Evolutionary conservation across 2,113 vertebrate species (phyloP).

Genomic region (Corapipo altera): DNA sequence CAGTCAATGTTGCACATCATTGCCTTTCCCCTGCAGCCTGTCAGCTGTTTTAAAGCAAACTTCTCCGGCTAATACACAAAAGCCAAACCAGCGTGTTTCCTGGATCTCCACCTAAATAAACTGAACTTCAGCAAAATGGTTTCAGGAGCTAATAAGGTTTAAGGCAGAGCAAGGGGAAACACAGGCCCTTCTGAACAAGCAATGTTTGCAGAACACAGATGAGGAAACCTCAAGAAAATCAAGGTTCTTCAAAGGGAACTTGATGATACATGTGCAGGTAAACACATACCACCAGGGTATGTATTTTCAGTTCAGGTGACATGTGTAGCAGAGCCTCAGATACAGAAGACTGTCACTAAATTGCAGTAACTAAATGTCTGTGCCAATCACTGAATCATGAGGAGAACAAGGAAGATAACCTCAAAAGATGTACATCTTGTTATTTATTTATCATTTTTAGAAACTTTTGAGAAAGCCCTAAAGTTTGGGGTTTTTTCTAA

Average conservation of each 20-base stretch:
- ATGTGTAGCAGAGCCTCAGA: not conserved
- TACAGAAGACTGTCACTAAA: not conserved
- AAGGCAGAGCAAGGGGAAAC: not conserved
- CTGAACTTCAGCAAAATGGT: not conserved
- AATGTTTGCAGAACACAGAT: not conserved
- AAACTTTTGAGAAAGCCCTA: not conserved
- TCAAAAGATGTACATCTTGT: not conserved
- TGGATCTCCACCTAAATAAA: not conserved
- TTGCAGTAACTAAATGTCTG: not conserved
- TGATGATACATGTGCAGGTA: not conserved
- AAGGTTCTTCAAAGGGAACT: not conserved
- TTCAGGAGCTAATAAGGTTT: not conserved
- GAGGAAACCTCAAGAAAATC: not conserved
- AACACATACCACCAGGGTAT: not conserved
- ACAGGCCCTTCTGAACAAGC: not conserved
- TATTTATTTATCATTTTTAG: not conserved
- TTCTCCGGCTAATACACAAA: not conserved
- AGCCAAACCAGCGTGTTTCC: not conserved
- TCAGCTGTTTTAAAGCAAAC: not conserved
- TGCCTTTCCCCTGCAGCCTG: not conserved
- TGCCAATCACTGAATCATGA: not conserved
- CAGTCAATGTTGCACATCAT: not conserved
- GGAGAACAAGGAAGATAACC: not conserved
- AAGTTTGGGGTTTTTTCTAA: not conserved
- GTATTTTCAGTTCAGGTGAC: not conserved